A percentile compares a stretch with the other conserved stretches of the same genome.
These are phyloP conservation scores for Lottia scabra DNA, from an alignment of 2,888 invertebrate genomes.

Conservation along the genomic window DNA sequence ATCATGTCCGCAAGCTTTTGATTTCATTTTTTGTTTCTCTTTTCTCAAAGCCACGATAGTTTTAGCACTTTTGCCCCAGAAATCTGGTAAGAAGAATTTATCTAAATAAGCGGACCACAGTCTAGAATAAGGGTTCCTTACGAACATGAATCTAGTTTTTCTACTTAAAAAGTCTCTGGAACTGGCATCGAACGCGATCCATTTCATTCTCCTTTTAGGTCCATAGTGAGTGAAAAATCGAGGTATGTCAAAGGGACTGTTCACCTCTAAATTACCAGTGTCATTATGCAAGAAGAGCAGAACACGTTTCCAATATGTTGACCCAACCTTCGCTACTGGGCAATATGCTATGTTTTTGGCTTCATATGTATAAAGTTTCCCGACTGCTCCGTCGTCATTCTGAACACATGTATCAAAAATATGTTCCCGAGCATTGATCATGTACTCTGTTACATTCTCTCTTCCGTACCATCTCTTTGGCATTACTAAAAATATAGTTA, in stretches of 20 bases:
- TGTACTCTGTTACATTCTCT: too few relatives aligned
- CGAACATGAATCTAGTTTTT: conserved; percentile 36
- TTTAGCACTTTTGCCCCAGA: conserved; percentile 40
- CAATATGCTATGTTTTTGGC: conserved; percentile 37
- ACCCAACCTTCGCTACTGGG: conserved; percentile 46
- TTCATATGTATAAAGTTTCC: conserved; percentile 9
- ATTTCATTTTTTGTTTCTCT: conserved; percentile 5
- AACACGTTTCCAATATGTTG: conserved; percentile 45
- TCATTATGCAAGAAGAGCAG: conserved; percentile 40
- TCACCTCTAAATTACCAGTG: conserved; percentile 15
- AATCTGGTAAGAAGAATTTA: conserved; percentile 47
- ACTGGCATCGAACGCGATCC: conserved; percentile 4
- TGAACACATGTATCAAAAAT: background rate
- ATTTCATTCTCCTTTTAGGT: conserved; percentile 11
- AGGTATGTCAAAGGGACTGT: conserved; percentile 31
- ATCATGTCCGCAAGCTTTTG: conserved; percentile 40
- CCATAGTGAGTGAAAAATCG: conserved; percentile 34
- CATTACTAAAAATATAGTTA: too few relatives aligned
- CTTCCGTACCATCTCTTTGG: too few relatives aligned
- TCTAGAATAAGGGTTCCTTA: conserved; percentile 45
- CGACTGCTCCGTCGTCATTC: background rate
- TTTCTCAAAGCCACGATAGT: conserved; percentile 24
- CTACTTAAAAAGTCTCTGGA: conserved; percentile 19
- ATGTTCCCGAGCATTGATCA: background rate
- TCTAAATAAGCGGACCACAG: conserved; percentile 51